Evolutionary conservation across 1,140 invertebrate species (phyloP), one percentile per base, ranked within the genome.

Genomic region (Wiebesia pumilae): DNA sequence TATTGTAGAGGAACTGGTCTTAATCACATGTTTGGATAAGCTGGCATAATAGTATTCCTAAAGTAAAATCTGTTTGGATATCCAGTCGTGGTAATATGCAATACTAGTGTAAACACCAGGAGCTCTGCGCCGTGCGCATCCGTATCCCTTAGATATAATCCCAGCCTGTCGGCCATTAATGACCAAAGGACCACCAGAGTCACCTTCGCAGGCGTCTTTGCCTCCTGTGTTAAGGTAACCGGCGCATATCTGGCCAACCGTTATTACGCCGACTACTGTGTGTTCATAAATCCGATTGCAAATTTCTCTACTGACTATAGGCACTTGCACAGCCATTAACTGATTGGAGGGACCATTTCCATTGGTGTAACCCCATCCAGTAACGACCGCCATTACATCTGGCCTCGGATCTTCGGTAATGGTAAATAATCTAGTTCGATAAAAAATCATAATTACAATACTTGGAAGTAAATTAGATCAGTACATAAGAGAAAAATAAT

Each of bases 171-270:
- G 21, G 4, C 65, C 65, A 43, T 43, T 38, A 33, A 69, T 27
- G 21, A 82, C 27, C 27, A 69, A 47, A 35, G 81, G 81, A 47
- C 62, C 67, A 4, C 62, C 81, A 30, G 62, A 67, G 38, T 71
- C 62, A 27, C 95, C 96, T 84, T 95, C 94, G 90, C 96, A 96
- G 12, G 96, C 94, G 89, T 96, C 96, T 77, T 92, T 54, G 4
- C 51, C 51, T 0, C 73, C 73, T 7, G 19, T 47, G 2, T 38
- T 21, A 4, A n/a, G 27, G 19, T 7, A 43, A 77, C 73, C 73
- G 6, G 73, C 73, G 21, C 73, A 77, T 47, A 77, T 77, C 21
- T 47, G 10, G 12, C 73, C 73, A 27, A 9, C 40, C 4, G 40
- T 27, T 47, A 77, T 43, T 1, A 4, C 16, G 12, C 73, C 43